Evolutionary conservation across 2,888 invertebrate genomes (phyloP), one percentile per base, ranked within the genome.

Genomic region (Leptopterna dolabrata): DNA sequence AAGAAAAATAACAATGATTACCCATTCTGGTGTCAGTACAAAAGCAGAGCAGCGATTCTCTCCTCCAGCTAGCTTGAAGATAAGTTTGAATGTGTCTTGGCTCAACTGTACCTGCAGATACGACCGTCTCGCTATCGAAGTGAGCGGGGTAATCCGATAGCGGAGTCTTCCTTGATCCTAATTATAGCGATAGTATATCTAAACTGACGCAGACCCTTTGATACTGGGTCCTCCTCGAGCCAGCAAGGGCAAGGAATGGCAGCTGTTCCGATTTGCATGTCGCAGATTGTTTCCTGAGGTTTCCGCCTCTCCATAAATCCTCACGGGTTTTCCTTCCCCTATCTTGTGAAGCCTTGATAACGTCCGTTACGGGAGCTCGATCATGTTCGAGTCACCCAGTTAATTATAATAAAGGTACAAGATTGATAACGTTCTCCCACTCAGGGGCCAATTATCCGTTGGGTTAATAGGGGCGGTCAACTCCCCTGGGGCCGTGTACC

Each of bases 381-480:
- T 83, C 83, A 83, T 83, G 83, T 83, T 83, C 83, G 41, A 70
- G 83, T 83, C 63, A 43, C 41, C 27, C 41, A 71, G 83, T 63
- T 83, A 83, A 83, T 83, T 83, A 83, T 83, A 83, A 83, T 83
- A 70, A 83, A 83, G 63, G 83, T n/a, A 70, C 83, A 83, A 83
- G 83, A 83, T 83, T 83, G 83, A 83, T 83, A 83, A 83, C 83
- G 70, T 71, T 70, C 70, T 47, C n/a, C 29, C 81, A 19, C 24
- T 30, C 70, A 36, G 71, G 41, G 70, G 24, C 83, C 71, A 83
- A 83, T 83, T 83, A 83, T 70, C 83, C 41, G 70, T 43, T 2
- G 70, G 71, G 83, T 83, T 70, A 83, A 63, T 83, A 70, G 83
- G 71, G 83, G 63, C 83, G 83, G 83, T 43, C 71, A 70, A 41